Base-by-base conservation (phyloP, 1,140 invertebrate genomes). In the Bombyx mandarina region DNA sequence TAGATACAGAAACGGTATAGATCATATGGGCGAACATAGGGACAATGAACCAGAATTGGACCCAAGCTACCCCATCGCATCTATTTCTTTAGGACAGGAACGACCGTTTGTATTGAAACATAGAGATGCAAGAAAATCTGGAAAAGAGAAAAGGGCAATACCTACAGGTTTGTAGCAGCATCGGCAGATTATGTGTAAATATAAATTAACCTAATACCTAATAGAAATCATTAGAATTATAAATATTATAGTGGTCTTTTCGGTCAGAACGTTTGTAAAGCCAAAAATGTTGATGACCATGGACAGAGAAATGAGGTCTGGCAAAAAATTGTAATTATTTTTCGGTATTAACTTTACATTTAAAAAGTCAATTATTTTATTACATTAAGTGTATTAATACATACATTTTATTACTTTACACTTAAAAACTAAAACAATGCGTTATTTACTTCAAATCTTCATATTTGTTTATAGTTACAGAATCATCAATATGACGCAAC, bases 1-100 rank as follows among this genome's bases (percentile, higher is more conserved):
- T 60, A 94, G 93, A 67, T 94, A 94, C 67, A 88, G 90, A 67
- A 89, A 93, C 88, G 93, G 93, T 6, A 75, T 72, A 47, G 93
- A 94, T 75, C 89, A 93, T 62, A 94, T 94, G 71, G 92, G 93
- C 4, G 92, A 93, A 74, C 93, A 94, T 68, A 88, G 90, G 68
- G 93, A 94, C 73, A 91, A 93, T 71, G 93, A 94, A 79, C 88
- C 88, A 50, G 93, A 94, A 61, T 77, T 94, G 43, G 91, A 91
- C 65, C 76, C 73, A 8, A 76, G 76, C 9, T 79, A 86, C 45
- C 92, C 93, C 0, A 94, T 94, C 59, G 92, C 93, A 2, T 94
- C 93, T 0, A 67, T 94, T 10, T 92, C 92, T 42, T 84, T 94
- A 26, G 93, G 93, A 5, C 90, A 92, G 73, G 69, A 88, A 46